Conservation (phyloP, 2,113 vertebrate species). For the Aegithalos caudatus region DNA sequence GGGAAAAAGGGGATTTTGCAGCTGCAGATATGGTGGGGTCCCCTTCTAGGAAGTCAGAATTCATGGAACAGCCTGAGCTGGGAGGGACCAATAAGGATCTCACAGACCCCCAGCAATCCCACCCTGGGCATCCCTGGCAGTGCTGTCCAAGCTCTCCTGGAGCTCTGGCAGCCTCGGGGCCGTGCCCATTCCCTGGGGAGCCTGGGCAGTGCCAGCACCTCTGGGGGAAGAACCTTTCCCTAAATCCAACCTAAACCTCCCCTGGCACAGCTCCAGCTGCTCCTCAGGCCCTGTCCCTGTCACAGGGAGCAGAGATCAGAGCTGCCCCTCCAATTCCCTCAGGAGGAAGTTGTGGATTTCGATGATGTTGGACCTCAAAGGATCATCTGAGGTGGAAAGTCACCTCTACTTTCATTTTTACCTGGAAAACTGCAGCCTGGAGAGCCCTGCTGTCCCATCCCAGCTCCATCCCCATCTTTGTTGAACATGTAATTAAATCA, state of each 20-base stretch:
- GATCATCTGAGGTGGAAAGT: neutral
- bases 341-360: rapidly evolving
- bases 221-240: neutral
- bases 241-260: rapidly evolving
- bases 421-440: neutral
- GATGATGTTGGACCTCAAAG: neutral
- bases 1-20: rapidly evolving
- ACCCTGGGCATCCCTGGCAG: neutral
- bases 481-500: neutral
- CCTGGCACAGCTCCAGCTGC: rapidly evolving
- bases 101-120: neutral
- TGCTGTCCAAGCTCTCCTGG: rapidly evolving
- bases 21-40: neutral
- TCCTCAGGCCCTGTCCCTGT: neutral
- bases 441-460: rapidly evolving
- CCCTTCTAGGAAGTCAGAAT: neutral
- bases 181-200: neutral
- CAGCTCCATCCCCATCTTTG: neutral
- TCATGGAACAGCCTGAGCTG: neutral
- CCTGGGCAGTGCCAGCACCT: neutral
- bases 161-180: neutral
- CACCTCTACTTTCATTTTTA: neutral
- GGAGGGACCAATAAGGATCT: neutral
- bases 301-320: neutral
- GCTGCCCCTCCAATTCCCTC: neutral